These are phyloP conservation scores for Chrysochloris asiatica DNA, from an alignment of 2,113 vertebrate species.

Conservation along the genomic window DNA sequence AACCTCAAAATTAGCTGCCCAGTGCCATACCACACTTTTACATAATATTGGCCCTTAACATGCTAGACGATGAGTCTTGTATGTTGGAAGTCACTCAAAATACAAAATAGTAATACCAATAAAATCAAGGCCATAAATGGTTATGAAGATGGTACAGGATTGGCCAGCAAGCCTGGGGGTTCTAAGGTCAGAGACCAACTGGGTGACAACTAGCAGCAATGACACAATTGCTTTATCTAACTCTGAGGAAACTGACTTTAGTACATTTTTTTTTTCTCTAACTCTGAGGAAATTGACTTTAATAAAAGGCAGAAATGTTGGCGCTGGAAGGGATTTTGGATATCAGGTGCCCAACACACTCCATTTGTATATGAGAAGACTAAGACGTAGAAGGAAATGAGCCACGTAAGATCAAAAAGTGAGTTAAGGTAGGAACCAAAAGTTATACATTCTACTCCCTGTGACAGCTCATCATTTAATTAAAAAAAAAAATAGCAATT, in stretches of 20 bases:
- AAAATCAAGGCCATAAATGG: neutral
- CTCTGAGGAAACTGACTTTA: neutral
- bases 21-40: too few relatives aligned
- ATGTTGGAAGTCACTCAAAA: neutral
- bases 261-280: neutral
- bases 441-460: neutral
- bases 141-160: neutral
- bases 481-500: neutral
- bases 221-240: fast-evolving
- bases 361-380: neutral
- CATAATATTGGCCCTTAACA: too few relatives aligned
- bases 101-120: neutral
- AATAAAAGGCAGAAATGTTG: neutral
- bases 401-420: neutral
- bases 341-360: neutral
- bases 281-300: neutral
- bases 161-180: neutral
- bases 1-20: too few relatives aligned
- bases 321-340: neutral
- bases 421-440: neutral
- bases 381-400: neutral
- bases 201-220: neutral
- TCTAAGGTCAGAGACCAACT: neutral
- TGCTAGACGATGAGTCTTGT: neutral
- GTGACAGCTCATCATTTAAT: neutral